A percentile compares a stretch with the other conserved stretches of the same genome.
phyloP scores from a whole-genome alignment of 2,888 invertebrate genomes.

The Piscicola geometra region DNA sequence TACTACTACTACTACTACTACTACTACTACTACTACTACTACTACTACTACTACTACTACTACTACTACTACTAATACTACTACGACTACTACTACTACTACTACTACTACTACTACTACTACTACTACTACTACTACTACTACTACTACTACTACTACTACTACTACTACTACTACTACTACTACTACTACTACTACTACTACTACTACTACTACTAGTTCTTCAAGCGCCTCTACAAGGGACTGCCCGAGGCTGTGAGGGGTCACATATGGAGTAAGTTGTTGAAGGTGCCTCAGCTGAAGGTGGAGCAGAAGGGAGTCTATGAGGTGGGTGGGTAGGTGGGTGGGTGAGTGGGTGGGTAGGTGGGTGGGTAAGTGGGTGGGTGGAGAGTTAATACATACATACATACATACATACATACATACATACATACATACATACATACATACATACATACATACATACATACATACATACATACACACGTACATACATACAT shows the following conservation, averaged over 20 bases:
- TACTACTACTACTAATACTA: too few species aligned
- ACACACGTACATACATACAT: too few species aligned
- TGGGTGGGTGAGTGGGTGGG: too few species aligned
- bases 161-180: slow-evolving; percentile 12
- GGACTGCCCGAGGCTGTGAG: slow-evolving; percentile 91
- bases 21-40: slow-evolving; percentile 28
- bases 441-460: slow-evolving; percentile 23
- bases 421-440: slow-evolving; percentile 21
- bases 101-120: slow-evolving; percentile 6
- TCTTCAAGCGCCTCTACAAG: slow-evolving; percentile 67
- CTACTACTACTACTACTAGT: slow-evolving; percentile 16
- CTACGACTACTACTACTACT: too few species aligned
- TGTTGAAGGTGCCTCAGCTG: slow-evolving; percentile 73
- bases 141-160: slow-evolving; percentile 12
- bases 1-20: not conserved
- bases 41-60: not conserved
- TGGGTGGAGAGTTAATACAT: not conserved
- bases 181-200: slow-evolving; percentile 12
- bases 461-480: too few species aligned
- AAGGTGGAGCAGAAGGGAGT: slow-evolving; percentile 74
- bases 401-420: slow-evolving; percentile 28
- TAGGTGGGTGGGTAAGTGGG: too few species aligned
- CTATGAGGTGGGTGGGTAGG: slow-evolving; percentile 63
- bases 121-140: slow-evolving; percentile 3
- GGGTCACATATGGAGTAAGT: slow-evolving; percentile 73